These are phyloP conservation scores for Erinaceus europaeus DNA, from an alignment of 2,113 vertebrate genomes.

Conservation along the genomic window DNA sequence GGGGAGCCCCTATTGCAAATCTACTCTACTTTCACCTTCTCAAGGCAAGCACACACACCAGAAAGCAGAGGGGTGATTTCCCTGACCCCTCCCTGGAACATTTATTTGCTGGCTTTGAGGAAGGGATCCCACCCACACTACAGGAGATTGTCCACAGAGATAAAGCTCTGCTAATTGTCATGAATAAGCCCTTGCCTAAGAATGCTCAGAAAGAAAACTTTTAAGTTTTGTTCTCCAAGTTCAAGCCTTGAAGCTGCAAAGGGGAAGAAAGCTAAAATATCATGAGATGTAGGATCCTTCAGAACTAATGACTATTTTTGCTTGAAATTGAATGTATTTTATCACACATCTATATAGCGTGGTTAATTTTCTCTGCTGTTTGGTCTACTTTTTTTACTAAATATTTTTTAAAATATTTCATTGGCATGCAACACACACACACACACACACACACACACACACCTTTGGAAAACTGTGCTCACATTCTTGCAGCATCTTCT, in stretches of 20 bases:
- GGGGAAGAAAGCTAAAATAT: not conserved
- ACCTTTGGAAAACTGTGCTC: not conserved
- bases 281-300: not conserved
- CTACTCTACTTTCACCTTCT: conserved; percentile 52
- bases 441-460: too few relatives aligned
- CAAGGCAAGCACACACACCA: not conserved
- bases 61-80: not conserved
- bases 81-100: not conserved
- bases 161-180: not conserved
- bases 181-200: not conserved
- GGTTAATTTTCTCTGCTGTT: not conserved
- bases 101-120: not conserved
- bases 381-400: not conserved
- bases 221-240: not conserved
- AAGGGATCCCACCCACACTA: not conserved
- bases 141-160: not conserved
- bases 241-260: not conserved
- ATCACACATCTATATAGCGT: not conserved
- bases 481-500: not conserved
- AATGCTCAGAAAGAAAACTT: not conserved
- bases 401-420: not conserved
- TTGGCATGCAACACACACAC: too few relatives aligned
- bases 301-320: not conserved
- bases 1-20: not conserved
- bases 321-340: not conserved